Percentiles rank a stretch among this genome's conserved stretches.
These are phyloP conservation scores for Athrips mouffetella DNA, from an alignment of 2,888 invertebrate species.

Conservation along the genomic window DNA sequence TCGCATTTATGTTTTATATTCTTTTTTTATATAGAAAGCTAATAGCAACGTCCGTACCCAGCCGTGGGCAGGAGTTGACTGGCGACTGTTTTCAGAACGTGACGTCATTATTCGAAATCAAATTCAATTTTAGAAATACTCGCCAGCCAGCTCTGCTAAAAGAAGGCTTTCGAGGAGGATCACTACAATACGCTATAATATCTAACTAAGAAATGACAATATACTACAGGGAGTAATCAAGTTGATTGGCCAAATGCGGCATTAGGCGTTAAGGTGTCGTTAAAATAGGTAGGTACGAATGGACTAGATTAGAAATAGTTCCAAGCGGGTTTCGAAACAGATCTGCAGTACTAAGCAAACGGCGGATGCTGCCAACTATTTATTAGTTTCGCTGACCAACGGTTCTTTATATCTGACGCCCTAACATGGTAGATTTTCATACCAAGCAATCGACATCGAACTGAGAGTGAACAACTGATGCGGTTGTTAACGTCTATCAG, in stretches of 20 bases:
- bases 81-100: too few species aligned
- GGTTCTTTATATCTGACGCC: slow-evolving; percentile 30
- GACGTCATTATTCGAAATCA: too few species aligned
- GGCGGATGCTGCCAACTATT: slow-evolving; percentile 33
- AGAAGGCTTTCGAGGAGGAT: too few species aligned
- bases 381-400: slow-evolving; percentile 43
- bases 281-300: slow-evolving; percentile 63
- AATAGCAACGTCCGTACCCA: too few species aligned
- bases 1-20: too few species aligned
- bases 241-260: slow-evolving; percentile 43
- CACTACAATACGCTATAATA: slow-evolving; percentile 48
- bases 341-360: slow-evolving; percentile 28
- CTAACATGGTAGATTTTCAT: slow-evolving; percentile 24
- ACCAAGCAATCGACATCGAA: slow-evolving; percentile 38
- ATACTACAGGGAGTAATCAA: slow-evolving; percentile 45
- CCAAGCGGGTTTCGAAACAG: slow-evolving; percentile 54
- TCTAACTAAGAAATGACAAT: slow-evolving; percentile 40
- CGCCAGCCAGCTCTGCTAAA: too few species aligned
- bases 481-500: slow-evolving; percentile 20
- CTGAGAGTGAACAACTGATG: slow-evolving; percentile 18
- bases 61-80: too few species aligned
- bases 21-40: too few species aligned
- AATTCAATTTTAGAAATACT: too few species aligned
- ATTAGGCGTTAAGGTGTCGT: slow-evolving; percentile 46
- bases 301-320: slow-evolving; percentile 60